Evolutionary conservation across 2,113 vertebrate species (phyloP).

Genomic region (Peromyscus californicus): DNA sequence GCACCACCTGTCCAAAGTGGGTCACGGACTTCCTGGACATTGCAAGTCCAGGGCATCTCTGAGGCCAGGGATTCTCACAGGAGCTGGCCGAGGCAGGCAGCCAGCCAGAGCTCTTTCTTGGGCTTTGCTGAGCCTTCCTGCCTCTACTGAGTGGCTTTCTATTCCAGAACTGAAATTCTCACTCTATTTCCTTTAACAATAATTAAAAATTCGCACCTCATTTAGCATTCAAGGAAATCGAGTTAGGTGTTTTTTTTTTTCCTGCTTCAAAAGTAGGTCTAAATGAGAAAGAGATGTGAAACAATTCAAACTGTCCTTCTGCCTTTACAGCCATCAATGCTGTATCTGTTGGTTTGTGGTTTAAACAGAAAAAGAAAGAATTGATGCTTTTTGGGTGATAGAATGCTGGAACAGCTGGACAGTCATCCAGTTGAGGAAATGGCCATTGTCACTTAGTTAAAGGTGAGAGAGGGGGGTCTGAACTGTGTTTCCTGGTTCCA

Average conservation of each 20-base stretch:
- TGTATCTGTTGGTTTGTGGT: conserved; percentile 16
- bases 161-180: conserved; percentile 10
- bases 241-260: neutral
- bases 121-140: neutral
- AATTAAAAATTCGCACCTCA: conserved; percentile 26
- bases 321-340: neutral
- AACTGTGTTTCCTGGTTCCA: neutral
- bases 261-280: neutral
- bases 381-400: neutral
- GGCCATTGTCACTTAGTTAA: neutral
- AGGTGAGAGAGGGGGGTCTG: neutral
- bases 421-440: neutral
- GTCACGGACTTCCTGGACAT: neutral
- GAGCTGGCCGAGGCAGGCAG: neutral
- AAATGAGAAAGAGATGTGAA: conserved; percentile 21
- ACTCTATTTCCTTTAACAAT: conserved; percentile 46
- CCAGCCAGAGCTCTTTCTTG: neutral
- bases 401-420: neutral
- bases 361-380: conserved; percentile 12
- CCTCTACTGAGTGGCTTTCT: neutral
- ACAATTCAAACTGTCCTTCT: neutral
- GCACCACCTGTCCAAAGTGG: neutral
- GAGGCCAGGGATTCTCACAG: neutral
- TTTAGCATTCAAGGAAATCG: conserved; percentile 45
- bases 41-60: neutral